Conservation (phyloP, 2,113 vertebrate species). For the Sphyrna mokarran region DNA sequence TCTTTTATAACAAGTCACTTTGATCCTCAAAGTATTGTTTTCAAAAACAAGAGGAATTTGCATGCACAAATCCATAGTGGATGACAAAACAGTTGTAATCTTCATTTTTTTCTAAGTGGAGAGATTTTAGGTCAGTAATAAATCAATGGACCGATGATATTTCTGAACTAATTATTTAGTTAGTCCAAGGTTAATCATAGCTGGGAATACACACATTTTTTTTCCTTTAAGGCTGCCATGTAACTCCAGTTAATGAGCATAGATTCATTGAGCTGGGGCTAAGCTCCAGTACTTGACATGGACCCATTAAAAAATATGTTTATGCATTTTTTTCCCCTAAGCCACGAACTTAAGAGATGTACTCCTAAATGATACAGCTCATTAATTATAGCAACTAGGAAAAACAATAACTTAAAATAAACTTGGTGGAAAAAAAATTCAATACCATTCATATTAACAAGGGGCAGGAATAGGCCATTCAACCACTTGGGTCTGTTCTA, state of each 20-base stretch:
- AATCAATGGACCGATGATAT: conserved; percentile 28
- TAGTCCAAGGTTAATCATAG: conserved; percentile 1
- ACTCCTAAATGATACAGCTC: neutral
- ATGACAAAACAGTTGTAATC: neutral
- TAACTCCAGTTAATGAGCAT: conserved; percentile 15
- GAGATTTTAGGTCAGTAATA: conserved; percentile 28
- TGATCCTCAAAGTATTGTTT: neutral
- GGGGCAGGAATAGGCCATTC: neutral
- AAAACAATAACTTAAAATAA: neutral
- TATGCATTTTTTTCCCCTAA: neutral
- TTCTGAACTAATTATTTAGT: conserved; percentile 26
- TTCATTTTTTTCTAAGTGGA: neutral
- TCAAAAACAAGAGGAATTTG: neutral
- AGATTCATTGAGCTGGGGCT: neutral
- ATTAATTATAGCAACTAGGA: neutral
- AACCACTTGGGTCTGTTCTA: too few relatives aligned
- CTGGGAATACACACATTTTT: conserved; percentile 4
- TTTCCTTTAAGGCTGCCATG: conserved; percentile 1
- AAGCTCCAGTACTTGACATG: neutral
- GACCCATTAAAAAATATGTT: neutral
- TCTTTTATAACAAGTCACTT: neutral
- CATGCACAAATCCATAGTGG: neutral
- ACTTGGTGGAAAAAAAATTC: neutral
- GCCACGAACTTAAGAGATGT: neutral
- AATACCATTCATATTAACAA: neutral